phyloP scores from a whole-genome alignment of 2,797 vertebrate species.

The Pyrocephalus nanus region DNA sequence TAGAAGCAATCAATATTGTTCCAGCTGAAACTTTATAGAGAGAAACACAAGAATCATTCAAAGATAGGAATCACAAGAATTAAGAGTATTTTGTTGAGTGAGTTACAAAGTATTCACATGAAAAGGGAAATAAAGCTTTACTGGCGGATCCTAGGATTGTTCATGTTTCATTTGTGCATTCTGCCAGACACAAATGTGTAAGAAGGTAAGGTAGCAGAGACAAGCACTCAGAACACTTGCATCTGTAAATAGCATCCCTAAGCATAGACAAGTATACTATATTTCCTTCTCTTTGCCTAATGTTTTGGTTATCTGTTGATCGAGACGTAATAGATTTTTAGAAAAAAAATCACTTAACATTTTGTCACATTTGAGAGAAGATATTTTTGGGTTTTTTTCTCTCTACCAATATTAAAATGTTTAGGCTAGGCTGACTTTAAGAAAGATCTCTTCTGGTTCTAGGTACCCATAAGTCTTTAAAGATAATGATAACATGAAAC shows the following conservation, averaged over 20 bases:
- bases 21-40: not conserved
- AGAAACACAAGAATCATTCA: not conserved
- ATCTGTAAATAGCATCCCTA: not conserved
- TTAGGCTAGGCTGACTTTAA: not conserved
- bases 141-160: not conserved
- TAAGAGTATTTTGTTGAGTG: not conserved
- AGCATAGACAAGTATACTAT: not conserved
- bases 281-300: not conserved
- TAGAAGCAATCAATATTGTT: not conserved
- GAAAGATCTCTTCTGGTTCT: not conserved
- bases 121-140: not conserved
- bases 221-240: not conserved
- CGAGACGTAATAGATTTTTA: not conserved
- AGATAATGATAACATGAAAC: not conserved
- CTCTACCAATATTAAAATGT: not conserved
- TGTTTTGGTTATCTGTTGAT: not conserved
- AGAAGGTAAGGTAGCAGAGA: not conserved
- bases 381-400: rapidly evolving
- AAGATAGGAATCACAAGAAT: not conserved
- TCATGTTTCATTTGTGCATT: not conserved
- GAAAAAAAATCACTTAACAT: not conserved
- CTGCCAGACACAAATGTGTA: not conserved
- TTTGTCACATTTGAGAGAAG: not conserved
- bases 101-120: not conserved
- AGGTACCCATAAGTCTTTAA: not conserved